Conservation (phyloP, 2,888 invertebrate species). For the Ischnura elegans region DNA sequence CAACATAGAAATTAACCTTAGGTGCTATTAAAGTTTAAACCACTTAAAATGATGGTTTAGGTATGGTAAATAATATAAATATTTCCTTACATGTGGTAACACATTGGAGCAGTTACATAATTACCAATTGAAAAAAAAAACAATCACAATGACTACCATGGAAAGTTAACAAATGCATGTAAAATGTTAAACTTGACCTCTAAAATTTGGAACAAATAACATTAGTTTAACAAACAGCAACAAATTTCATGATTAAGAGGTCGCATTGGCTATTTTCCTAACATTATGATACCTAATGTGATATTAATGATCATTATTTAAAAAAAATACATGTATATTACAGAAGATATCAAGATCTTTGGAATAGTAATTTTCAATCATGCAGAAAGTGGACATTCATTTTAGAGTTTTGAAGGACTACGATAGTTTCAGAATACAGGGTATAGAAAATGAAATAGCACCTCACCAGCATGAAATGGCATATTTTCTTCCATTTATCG, state of each 20-base stretch:
- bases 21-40: conserved; percentile 50
- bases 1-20: conserved; percentile 54
- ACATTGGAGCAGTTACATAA: conserved; percentile 53
- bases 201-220: conserved; percentile 5
- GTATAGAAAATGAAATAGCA: conserved; percentile 53
- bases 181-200: neutral
- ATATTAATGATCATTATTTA: neutral
- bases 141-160: conserved; percentile 48
- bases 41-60: conserved; percentile 27
- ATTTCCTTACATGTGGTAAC: conserved; percentile 44
- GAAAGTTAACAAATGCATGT: conserved; percentile 59
- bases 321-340: neutral
- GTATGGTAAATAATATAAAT: conserved; percentile 52
- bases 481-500: conserved; percentile 24
- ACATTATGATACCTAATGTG: neutral
- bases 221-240: neutral
- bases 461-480: conserved; percentile 43
- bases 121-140: neutral
- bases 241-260: neutral
- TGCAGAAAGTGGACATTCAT: neutral
- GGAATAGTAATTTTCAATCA: neutral
- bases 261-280: neutral
- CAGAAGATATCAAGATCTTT: neutral
- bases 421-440: neutral
- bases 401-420: conserved; percentile 8